Evolutionary conservation across 2,113 vertebrate species (phyloP).

Genomic region (Carlito syrichta): DNA sequence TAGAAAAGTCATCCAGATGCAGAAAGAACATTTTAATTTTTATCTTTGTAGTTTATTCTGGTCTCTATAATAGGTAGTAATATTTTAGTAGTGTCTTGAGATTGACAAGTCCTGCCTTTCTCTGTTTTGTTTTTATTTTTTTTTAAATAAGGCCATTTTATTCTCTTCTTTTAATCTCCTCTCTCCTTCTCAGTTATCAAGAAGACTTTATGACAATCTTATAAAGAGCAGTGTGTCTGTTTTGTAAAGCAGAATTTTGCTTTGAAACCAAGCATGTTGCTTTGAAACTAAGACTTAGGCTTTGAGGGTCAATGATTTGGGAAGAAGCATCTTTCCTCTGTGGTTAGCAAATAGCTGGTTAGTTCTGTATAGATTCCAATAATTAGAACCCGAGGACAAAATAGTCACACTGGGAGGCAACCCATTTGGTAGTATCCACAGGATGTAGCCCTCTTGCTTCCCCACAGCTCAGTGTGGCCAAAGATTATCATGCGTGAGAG

Average conservation of each 20-base stretch:
- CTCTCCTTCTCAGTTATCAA: not conserved
- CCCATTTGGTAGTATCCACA: not conserved
- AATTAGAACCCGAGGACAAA: not conserved
- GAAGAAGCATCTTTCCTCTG: not conserved
- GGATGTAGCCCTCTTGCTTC: not conserved
- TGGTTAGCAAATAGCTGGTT: not conserved
- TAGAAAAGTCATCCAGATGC: conserved; percentile 6
- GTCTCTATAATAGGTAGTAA: not conserved
- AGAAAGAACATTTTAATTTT: conserved; percentile 16
- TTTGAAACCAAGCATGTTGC: conserved; percentile 42
- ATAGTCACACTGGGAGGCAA: not conserved
- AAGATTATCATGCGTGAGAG: conserved; percentile 9
- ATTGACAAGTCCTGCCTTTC: not conserved
- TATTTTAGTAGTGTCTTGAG: conserved; percentile 27
- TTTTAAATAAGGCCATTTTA: conserved; percentile 8
- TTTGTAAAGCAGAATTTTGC: conserved; percentile 43
- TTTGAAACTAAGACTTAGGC: conserved; percentile 17
- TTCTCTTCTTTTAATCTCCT: not conserved
- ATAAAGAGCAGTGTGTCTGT: not conserved
- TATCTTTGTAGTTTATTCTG: not conserved
- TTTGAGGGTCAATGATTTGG: not conserved
- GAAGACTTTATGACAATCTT: not conserved
- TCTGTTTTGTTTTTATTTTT: not conserved
- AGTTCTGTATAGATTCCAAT: conserved; percentile 3
- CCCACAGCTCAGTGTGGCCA: not conserved